Percentiles rank a stretch among this genome's conserved stretches.
Conservation (phyloP, 2,797 vertebrate species). For the Enteromius thamalakanensis region DNA sequence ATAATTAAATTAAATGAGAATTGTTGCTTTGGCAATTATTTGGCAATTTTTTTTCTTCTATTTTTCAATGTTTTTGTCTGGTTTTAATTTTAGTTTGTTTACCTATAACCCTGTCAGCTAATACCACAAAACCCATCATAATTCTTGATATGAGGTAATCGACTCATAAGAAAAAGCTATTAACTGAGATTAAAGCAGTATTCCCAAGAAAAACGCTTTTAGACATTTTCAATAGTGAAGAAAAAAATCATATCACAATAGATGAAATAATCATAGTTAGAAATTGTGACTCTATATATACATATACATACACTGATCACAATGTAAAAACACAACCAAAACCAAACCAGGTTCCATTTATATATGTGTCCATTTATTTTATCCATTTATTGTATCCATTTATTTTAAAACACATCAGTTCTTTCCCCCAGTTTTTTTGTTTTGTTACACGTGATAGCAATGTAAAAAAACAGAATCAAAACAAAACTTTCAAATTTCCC, state of each 20-base stretch:
- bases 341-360: conserved; percentile 3
- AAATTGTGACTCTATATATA: background rate
- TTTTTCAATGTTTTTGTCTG: background rate
- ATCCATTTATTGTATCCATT: too few relatives aligned
- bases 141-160: background rate
- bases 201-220: background rate
- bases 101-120: background rate
- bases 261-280: background rate
- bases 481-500: background rate
- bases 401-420: background rate
- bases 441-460: background rate
- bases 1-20: background rate
- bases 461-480: background rate
- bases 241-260: background rate
- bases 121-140: background rate
- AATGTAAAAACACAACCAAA: background rate
- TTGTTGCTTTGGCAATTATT: background rate
- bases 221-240: background rate
- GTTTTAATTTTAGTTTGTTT: background rate
- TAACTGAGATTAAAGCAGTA: background rate
- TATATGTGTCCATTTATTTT: too few relatives aligned
- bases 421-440: background rate
- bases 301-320: background rate
- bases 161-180: background rate
- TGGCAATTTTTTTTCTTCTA: background rate